These are phyloP conservation scores for Hyppa rectilinea DNA, from an alignment of 2,888 invertebrate genomes.

Conservation along the genomic window DNA sequence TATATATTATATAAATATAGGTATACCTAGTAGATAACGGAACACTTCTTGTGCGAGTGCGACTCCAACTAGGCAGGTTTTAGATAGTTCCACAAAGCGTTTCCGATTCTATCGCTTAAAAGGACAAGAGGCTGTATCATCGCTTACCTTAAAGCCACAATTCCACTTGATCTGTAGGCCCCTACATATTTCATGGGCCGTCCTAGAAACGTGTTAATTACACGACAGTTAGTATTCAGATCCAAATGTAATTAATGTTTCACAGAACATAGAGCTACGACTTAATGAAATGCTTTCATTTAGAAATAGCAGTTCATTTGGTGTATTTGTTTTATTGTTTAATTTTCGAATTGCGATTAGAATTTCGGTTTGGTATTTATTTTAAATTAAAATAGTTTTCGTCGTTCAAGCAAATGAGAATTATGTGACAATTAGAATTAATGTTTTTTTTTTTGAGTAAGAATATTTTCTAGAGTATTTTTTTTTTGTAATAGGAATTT, in stretches of 20 bases:
- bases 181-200: slow-evolving; percentile 20
- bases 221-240: slow-evolving; percentile 21
- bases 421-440: background rate
- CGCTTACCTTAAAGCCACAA: background rate
- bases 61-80: no score
- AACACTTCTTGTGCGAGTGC: no score
- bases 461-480: background rate
- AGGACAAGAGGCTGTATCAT: background rate
- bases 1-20: no score
- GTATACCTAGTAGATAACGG: no score
- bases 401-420: background rate
- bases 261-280: slow-evolving; percentile 10
- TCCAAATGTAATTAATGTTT: slow-evolving; percentile 54
- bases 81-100: background rate
- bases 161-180: background rate
- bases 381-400: slow-evolving; percentile 1
- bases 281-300: slow-evolving; percentile 36
- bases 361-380: background rate
- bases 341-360: slow-evolving; percentile 13
- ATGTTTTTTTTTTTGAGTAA: slow-evolving; percentile 4
- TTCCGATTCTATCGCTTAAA: background rate
- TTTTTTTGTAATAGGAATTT: background rate
- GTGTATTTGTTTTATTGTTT: slow-evolving; percentile 7
- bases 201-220: slow-evolving; percentile 33
- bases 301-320: slow-evolving; percentile 7